A percentile compares a stretch with the other conserved stretches of the same genome.
Evolutionary conservation across 1,140 invertebrate species (phyloP).

Genomic region (Prorops nasuta): DNA sequence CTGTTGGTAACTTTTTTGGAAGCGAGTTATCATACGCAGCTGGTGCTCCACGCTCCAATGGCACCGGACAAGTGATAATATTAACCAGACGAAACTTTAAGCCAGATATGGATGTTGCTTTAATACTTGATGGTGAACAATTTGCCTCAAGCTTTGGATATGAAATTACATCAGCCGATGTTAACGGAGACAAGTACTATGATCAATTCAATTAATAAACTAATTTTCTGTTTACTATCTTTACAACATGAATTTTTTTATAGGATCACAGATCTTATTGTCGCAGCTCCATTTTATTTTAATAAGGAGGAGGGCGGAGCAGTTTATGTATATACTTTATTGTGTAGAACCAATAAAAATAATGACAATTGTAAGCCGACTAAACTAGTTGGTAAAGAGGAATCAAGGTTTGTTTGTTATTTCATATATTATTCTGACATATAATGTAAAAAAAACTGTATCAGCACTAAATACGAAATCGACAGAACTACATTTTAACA

Average conservation of each 20-base stretch:
- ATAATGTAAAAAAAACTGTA: too few species aligned
- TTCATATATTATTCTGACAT: too few species aligned
- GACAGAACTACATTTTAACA: too few species aligned
- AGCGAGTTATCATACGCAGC: conserved; percentile 70
- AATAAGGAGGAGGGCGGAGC: conserved; percentile 78
- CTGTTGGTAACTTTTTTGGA: conserved; percentile 76
- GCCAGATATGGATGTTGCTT: conserved; percentile 62
- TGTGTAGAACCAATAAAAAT: conserved; percentile 36
- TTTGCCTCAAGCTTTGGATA: conserved; percentile 89
- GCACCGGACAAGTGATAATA: conserved; percentile 83
- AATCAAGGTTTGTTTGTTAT: conserved; percentile 48
- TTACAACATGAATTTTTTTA: conserved; percentile 26
- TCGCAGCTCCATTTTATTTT: conserved; percentile 91
- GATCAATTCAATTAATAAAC: not conserved
- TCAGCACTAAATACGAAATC: too few species aligned
- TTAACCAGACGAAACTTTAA: conserved; percentile 66
- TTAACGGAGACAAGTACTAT: conserved; percentile 79
- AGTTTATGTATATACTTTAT: conserved; percentile 83
- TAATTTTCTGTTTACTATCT: conserved; percentile 6
- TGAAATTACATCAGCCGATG: conserved; percentile 77
- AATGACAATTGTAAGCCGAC: conserved; percentile 40
- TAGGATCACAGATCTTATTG: conserved; percentile 80
- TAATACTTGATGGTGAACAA: conserved; percentile 77
- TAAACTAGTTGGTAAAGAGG: conserved; percentile 50
- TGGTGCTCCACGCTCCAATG: conserved; percentile 82